These are phyloP conservation scores for Agelaius tricolor DNA, from an alignment of 2,113 vertebrate genomes.

Conservation along the genomic window DNA sequence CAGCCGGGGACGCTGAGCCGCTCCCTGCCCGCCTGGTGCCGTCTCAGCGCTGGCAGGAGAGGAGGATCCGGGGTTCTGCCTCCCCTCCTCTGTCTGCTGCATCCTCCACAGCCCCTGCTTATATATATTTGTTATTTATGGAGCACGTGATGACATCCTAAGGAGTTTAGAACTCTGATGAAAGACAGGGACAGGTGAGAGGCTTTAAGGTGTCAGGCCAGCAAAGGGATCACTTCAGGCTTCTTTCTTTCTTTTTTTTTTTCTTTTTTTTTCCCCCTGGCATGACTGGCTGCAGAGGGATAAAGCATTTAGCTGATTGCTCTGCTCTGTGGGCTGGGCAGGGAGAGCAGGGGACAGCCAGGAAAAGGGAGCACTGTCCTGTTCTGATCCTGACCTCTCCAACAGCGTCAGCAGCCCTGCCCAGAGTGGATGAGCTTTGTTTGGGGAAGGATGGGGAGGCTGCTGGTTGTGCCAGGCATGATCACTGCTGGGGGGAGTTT, in stretches of 20 bases:
- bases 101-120: background rate
- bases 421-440: background rate
- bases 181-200: conserved; percentile 56
- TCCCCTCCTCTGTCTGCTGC: background rate
- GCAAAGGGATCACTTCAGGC: conserved; percentile 14
- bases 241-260: background rate
- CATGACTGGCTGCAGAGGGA: conserved; percentile 8
- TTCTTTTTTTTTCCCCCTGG: background rate
- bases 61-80: background rate
- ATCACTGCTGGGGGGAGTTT: background rate
- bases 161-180: conserved; percentile 53
- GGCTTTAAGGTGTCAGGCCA: conserved; percentile 48
- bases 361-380: background rate
- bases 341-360: background rate
- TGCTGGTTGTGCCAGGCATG: background rate
- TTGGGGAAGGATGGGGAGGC: background rate
- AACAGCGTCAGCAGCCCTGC: background rate
- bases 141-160: conserved; percentile 62
- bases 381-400: background rate
- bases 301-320: conserved; percentile 70
- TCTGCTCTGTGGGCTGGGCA: background rate
- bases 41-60: background rate
- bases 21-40: background rate
- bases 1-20: accelerated
- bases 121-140: conserved; percentile 54